Conservation (phyloP, 2,888 invertebrate species). For the Synergus umbraculus region DNA sequence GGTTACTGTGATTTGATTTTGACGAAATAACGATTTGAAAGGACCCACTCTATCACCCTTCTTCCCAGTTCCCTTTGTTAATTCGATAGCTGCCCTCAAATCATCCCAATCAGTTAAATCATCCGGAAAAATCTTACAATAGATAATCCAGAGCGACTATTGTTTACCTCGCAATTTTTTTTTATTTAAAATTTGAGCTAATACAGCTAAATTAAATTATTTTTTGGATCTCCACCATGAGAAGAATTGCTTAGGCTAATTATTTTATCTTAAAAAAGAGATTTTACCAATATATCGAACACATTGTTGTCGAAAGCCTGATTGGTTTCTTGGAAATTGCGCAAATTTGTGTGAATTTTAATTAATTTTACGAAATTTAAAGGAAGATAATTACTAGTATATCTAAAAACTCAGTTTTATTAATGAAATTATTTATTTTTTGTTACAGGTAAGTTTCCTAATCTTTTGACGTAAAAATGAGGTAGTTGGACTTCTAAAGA, state of each 20-base stretch:
- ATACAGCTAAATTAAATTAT: not conserved
- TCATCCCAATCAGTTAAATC: constrained; percentile 28
- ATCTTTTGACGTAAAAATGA: not conserved
- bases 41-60: constrained; percentile 6
- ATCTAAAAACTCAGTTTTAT: not conserved
- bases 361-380: too few species aligned
- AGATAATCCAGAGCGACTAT: not conserved
- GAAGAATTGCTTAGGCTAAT: not conserved
- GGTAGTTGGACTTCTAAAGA: not conserved
- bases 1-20: constrained; percentile 47
- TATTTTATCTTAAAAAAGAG: too few species aligned
- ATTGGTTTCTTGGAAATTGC: too few species aligned
- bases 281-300: too few species aligned
- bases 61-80: not conserved
- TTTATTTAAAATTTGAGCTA: not conserved
- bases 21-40: constrained; percentile 48
- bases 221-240: not conserved
- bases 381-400: too few species aligned
- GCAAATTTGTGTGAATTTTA: too few species aligned
- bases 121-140: constrained; percentile 4
- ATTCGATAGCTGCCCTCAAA: constrained; percentile 27
- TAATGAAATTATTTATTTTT: not conserved
- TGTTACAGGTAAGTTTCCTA: constrained; percentile 19
- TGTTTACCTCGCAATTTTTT: not conserved
- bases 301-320: too few species aligned